Evolutionary conservation across 2,888 invertebrate genomes (phyloP), one percentile per base, ranked within the genome.

Genomic region (Epinotia brunnichana): DNA sequence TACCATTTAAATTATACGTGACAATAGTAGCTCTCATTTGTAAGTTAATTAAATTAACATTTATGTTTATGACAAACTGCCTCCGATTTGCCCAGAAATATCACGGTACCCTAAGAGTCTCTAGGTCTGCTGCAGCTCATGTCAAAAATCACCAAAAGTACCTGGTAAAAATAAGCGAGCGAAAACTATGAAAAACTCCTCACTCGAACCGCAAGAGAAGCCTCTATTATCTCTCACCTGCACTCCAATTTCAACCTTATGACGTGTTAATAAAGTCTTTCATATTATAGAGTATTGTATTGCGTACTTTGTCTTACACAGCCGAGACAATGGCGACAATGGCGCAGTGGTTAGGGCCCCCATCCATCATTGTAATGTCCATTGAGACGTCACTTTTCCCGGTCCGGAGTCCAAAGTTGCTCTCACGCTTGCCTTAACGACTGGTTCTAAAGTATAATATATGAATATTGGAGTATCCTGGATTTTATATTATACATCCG

Each of bases 301-400:
- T 63, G 73, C 44, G 62, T 53, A 62, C 73, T 73, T 73, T 73
- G 73, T 73, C 64, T 71, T 48, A 53, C 63, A 70, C 67, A 53
- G 64, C 60, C 76, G 76, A 77, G 76, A 78, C 78, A 78, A 77
- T 78, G 56, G 77, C 54, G 76, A 78, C 78, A 78, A 77, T 78
- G 56, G 77, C 54, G 62, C 54, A 15, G 15, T 41, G 71, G 74
- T 74, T 63, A 68, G 79, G 78, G 78, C 76, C 79, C 77, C 76
- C 76, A 83, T 82, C 80, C 77, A 80, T 83, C 82, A 82, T 77
- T 76, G 76, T 76, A 70, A 61, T 57, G 68, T 74, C 78, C 80
- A 82, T 83, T 83, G 75, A 79, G 70, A 79, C 74, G 80, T 82
- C 81, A 74, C 44, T 72, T 66, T 59, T 70, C 67, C 63, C 70